Evolutionary conservation across 2,888 invertebrate species (phyloP).

Genomic region (Luffia ferchaultella): DNA sequence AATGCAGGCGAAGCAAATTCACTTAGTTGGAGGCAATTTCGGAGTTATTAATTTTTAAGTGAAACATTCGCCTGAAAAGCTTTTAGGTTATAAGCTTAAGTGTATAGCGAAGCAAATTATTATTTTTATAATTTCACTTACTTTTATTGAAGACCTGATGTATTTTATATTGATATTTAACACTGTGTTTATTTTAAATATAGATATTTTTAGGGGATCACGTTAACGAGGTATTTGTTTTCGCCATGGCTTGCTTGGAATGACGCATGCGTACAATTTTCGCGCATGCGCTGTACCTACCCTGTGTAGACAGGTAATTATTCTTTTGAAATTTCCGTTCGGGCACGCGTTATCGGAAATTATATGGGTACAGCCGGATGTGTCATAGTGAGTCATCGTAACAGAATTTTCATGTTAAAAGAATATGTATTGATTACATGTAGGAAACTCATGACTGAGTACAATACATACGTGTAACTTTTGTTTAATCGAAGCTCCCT

Average conservation of each 20-base stretch:
- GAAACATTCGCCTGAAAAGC: background rate
- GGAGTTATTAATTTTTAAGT: background rate
- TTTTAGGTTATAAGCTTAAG: background rate
- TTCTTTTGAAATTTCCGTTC: conserved; percentile 47
- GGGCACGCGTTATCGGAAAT: conserved; percentile 30
- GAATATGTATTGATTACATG: too few relatives aligned
- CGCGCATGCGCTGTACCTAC: conserved; percentile 33
- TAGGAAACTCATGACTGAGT: too few relatives aligned
- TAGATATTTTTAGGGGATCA: background rate
- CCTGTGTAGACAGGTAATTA: conserved; percentile 33
- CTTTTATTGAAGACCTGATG: background rate
- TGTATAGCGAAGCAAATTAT: background rate
- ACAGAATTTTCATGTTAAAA: too few relatives aligned
- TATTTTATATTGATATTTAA: background rate
- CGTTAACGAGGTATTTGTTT: background rate
- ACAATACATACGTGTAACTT: too few relatives aligned
- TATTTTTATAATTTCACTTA: background rate
- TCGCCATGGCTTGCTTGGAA: background rate
- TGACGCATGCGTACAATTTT: conserved; percentile 26
- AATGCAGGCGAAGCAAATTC: background rate
- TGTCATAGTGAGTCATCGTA: too few relatives aligned
- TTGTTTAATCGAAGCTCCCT: too few relatives aligned
- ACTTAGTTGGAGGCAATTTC: background rate
- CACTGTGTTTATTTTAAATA: background rate
- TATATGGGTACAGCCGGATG: too few relatives aligned